These are phyloP conservation scores for Drosophila subquinaria DNA, from an alignment of 2,888 invertebrate species.

Conservation along the genomic window DNA sequence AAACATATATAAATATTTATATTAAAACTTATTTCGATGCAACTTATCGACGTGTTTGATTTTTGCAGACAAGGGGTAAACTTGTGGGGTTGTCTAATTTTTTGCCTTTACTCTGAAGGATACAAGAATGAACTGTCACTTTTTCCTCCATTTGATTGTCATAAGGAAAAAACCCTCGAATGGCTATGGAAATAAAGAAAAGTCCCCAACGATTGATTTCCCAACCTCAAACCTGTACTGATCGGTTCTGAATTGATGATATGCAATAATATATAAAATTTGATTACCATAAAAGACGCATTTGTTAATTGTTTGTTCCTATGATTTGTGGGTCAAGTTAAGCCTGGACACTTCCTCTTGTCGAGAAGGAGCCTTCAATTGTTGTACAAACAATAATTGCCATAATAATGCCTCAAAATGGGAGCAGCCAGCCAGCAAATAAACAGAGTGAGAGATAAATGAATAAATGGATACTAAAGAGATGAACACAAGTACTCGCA, in stretches of 20 bases:
- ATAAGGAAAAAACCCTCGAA: too few species aligned
- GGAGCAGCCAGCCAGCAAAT: constrained; percentile 30
- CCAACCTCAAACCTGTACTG: background rate
- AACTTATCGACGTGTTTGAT: background rate
- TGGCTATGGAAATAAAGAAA: background rate
- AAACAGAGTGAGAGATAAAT: constrained; percentile 14
- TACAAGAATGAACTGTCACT: too few species aligned
- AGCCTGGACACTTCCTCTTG: constrained; percentile 1
- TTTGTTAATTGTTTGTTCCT: constrained; percentile 13
- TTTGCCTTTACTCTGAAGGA: background rate
- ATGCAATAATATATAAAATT: constrained; percentile 67
- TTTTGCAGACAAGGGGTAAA: background rate
- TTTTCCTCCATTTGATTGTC: too few species aligned
- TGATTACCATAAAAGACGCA: constrained; percentile 52
- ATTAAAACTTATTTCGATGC: background rate
- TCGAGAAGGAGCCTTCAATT: constrained; percentile 2
- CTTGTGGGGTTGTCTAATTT: background rate
- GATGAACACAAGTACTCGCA: constrained; percentile 4
- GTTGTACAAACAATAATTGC: constrained; percentile 20
- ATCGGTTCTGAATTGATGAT: constrained; percentile 44
- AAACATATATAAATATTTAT: constrained; percentile 25
- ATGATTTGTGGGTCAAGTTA: constrained; percentile 43
- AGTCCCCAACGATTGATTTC: background rate
- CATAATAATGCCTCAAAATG: constrained; percentile 29
- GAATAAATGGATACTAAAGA: background rate